Evolutionary conservation across 2,888 invertebrate species (phyloP).

Genomic region (Lasius platythorax): DNA sequence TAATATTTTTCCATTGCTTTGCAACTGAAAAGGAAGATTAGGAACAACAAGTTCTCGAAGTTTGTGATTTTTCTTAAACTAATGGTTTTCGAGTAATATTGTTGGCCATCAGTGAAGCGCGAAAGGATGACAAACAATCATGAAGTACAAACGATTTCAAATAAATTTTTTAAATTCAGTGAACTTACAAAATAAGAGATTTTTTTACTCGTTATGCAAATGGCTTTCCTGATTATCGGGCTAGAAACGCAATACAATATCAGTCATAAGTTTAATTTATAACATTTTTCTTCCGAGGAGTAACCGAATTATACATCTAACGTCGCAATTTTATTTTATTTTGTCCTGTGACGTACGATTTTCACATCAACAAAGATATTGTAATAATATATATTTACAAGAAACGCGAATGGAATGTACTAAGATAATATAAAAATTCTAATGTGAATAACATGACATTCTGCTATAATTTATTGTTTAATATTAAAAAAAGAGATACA

Average conservation of each 20-base stretch:
- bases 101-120: neutral
- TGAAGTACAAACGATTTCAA: neutral
- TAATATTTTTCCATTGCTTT: neutral
- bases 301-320: neutral
- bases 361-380: neutral
- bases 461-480: constrained; percentile 30
- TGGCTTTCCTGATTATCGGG: neutral
- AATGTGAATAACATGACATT: constrained; percentile 33
- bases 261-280: neutral
- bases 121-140: neutral
- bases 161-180: constrained; percentile 23
- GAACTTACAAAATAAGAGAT: neutral
- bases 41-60: neutral
- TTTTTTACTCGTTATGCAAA: constrained; percentile 10
- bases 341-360: neutral
- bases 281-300: neutral
- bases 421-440: neutral
- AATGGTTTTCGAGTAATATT: neutral
- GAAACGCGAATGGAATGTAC: constrained; percentile 1
- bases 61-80: neutral
- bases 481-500: constrained; percentile 23
- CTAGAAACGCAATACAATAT: neutral
- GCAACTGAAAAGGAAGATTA: neutral
- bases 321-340: neutral
- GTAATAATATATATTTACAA: constrained; percentile 1